A percentile compares a stretch with the other conserved stretches of the same genome.
phyloP scores from a whole-genome alignment of 2,113 vertebrate species.

The Siphamia tubifer region DNA sequence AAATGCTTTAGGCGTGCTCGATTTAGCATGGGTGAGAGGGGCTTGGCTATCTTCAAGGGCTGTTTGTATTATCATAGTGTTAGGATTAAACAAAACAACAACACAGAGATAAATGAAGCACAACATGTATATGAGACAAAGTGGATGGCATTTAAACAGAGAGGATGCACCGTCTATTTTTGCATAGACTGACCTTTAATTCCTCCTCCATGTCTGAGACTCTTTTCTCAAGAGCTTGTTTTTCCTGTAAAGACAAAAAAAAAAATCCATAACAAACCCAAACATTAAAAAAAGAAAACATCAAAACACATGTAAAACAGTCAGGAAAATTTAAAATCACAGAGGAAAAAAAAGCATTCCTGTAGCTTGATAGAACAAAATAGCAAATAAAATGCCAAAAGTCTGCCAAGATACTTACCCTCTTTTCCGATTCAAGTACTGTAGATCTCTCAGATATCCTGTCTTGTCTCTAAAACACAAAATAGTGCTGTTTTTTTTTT shows the following conservation, averaged over 20 bases:
- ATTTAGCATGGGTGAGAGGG: constrained; percentile 28
- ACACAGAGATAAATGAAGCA: not conserved
- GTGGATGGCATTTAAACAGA: constrained; percentile 3
- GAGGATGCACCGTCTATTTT: not conserved
- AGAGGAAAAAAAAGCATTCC: not conserved
- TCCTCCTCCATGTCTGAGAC: constrained; percentile 98
- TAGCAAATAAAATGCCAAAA: not conserved
- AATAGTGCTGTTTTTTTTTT: constrained; percentile 15
- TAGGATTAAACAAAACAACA: not conserved
- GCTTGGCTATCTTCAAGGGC: not conserved
- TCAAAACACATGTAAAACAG: not conserved
- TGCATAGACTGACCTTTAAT: constrained; percentile 85
- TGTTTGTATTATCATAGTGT: constrained; percentile 13
- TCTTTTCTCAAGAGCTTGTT: constrained; percentile 90
- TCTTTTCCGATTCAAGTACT: constrained; percentile 89
- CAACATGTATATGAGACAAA: not conserved
- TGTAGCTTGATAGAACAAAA: not conserved
- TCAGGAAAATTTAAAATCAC: not conserved
- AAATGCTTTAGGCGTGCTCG: constrained; percentile 38
- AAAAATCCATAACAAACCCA: not conserved
- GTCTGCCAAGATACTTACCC: constrained; percentile 76
- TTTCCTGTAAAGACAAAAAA: constrained; percentile 82
- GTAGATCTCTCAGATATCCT: constrained; percentile 89
- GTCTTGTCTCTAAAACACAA: constrained; percentile 87
- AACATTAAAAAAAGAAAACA: not conserved